Conservation (phyloP, 2,797 vertebrate genomes). For the Schizopygopsis pylzovi region DNA sequence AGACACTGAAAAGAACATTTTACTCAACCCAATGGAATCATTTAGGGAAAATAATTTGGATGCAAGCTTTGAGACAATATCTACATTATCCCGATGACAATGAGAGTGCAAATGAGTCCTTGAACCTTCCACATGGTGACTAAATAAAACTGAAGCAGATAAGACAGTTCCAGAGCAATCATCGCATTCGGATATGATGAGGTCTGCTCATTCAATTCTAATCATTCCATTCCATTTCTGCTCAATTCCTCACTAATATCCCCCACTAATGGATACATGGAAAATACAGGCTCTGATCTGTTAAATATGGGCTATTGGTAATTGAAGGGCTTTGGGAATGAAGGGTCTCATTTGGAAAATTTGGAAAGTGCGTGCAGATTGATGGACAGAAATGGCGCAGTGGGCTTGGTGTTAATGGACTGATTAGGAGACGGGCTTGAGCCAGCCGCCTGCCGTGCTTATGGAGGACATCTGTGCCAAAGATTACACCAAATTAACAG, state of each 20-base stretch:
- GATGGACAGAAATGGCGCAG: conserved; percentile 36
- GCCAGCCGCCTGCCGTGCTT: conserved; percentile 36
- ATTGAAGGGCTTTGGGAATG: conserved; percentile 40
- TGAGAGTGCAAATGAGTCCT: conserved; percentile 1
- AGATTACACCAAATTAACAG: conserved; percentile 29
- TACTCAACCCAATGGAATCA: background rate
- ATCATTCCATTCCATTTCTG: conserved; percentile 49
- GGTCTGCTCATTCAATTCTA: conserved; percentile 16
- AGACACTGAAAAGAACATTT: background rate
- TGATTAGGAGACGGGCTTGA: conserved; percentile 36
- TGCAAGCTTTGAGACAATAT: background rate
- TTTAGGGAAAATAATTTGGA: background rate
- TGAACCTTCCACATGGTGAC: background rate
- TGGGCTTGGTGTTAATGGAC: conserved; percentile 37
- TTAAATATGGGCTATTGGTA: conserved; percentile 14
- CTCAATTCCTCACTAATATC: conserved; percentile 36
- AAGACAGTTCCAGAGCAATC: conserved; percentile 30
- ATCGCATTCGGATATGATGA: conserved; percentile 12
- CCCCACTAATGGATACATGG: conserved; percentile 22
- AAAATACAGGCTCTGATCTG: conserved; percentile 16
- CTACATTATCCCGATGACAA: conserved; percentile 1
- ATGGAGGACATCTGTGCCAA: conserved; percentile 47
- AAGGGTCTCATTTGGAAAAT: conserved; percentile 37
- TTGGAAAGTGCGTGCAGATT: conserved; percentile 14
- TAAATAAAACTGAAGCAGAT: conserved; percentile 26